phyloP scores from a whole-genome alignment of 2,113 vertebrate genomes.

The Empidonax alnorum region DNA sequence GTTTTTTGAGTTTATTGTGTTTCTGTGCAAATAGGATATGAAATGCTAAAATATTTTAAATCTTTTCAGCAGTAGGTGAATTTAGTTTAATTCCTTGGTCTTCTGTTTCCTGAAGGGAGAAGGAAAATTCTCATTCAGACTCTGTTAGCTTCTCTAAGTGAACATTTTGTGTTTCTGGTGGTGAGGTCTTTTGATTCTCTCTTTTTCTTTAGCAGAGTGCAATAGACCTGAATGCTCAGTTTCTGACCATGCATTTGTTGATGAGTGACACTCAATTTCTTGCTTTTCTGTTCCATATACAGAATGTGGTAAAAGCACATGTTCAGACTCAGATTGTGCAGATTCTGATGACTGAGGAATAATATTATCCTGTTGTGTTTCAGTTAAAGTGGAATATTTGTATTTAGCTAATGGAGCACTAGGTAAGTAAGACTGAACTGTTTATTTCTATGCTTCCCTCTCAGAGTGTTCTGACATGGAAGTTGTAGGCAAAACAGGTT shows the following conservation, averaged over 20 bases:
- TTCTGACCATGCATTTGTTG: background rate
- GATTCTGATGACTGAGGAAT: background rate
- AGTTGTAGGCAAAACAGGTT: background rate
- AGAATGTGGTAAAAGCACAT: background rate
- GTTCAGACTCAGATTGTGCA: background rate
- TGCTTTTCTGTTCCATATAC: background rate
- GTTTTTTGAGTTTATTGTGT: background rate
- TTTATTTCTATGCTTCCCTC: background rate
- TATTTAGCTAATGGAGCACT: background rate
- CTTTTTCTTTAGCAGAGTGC: background rate
- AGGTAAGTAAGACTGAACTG: background rate
- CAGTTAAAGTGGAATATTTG: background rate
- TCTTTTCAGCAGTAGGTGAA: background rate
- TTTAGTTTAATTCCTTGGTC: background rate
- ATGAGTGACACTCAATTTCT: background rate
- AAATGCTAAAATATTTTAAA: slow-evolving; percentile 31
- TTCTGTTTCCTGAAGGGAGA: background rate
- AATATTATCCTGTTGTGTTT: background rate
- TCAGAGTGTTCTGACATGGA: background rate
- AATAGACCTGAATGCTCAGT: background rate
- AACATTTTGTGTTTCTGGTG: background rate
- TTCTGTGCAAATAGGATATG: background rate
- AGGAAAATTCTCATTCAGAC: background rate
- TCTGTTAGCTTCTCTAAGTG: background rate
- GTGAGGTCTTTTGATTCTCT: background rate